Evolutionary conservation across 2,113 vertebrate species (phyloP).

Genomic region (Dipodomys stephensi): DNA sequence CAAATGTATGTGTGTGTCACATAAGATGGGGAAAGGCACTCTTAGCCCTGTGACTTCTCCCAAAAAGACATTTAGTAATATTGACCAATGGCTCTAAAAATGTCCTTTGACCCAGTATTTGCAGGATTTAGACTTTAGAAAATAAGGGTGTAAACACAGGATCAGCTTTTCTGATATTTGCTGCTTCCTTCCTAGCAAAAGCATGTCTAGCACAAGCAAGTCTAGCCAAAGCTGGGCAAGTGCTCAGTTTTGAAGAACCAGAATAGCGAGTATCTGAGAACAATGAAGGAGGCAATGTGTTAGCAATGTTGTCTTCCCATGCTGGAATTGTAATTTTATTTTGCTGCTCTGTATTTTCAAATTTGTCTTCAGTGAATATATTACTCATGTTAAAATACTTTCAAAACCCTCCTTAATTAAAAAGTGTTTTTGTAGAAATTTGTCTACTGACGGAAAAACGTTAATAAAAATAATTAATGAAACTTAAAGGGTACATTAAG

Average conservation of each 20-base stretch:
- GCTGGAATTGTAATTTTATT: not conserved
- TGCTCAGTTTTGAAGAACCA: not conserved
- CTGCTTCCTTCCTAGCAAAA: not conserved
- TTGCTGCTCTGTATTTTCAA: not conserved
- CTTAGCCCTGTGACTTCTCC: not conserved
- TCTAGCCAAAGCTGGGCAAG: not conserved
- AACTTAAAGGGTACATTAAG: slow-evolving; percentile 9
- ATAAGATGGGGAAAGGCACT: not conserved
- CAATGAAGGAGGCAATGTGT: not conserved
- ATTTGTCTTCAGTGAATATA: slow-evolving; percentile 31
- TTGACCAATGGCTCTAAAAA: slow-evolving; percentile 8
- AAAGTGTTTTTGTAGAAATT: slow-evolving; percentile 15
- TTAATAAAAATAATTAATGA: slow-evolving; percentile 7
- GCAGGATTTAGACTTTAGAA: slow-evolving; percentile 1
- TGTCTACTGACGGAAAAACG: not conserved
- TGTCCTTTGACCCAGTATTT: not conserved
- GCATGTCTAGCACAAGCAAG: not conserved
- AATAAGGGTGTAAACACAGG: slow-evolving; percentile 26
- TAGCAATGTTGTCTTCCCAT: not conserved
- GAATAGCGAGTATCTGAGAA: not conserved
- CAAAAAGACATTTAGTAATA: not conserved
- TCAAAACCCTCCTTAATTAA: not conserved
- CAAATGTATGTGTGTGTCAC: not conserved
- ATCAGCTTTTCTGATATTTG: not conserved
- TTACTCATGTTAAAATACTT: slow-evolving; percentile 4